These are phyloP conservation scores for Aplodontia rufa DNA, from an alignment of 2,113 vertebrate genomes.

Conservation along the genomic window DNA sequence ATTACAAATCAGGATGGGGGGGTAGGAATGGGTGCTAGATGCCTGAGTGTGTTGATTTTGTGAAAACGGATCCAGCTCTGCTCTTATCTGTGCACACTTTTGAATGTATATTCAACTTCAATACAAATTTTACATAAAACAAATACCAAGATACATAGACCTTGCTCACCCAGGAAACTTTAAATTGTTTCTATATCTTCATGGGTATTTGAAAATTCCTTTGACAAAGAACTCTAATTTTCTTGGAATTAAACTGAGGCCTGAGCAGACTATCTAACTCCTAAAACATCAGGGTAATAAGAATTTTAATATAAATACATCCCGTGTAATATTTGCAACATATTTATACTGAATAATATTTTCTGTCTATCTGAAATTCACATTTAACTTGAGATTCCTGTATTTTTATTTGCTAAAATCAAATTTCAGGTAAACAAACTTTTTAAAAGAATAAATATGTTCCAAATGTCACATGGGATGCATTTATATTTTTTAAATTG, in stretches of 20 bases:
- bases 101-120: background rate
- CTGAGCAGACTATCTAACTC: background rate
- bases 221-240: background rate
- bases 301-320: background rate
- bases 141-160: background rate
- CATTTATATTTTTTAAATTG: background rate
- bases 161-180: background rate
- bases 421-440: conserved; percentile 4
- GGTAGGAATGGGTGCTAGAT: accelerated
- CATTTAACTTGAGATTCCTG: background rate
- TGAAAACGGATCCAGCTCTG: background rate
- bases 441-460: background rate
- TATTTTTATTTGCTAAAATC: conserved; percentile 50
- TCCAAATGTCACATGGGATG: background rate
- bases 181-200: background rate
- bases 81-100: background rate
- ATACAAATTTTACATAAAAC: background rate
- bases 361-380: conserved; percentile 25
- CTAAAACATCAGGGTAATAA: background rate
- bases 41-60: background rate
- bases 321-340: background rate
- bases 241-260: background rate
- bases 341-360: background rate
- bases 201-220: background rate
- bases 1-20: background rate